A percentile compares a stretch with the other conserved stretches of the same genome.
These are phyloP conservation scores for Andrena bucephala DNA, from an alignment of 2,888 invertebrate species.

Conservation along the genomic window DNA sequence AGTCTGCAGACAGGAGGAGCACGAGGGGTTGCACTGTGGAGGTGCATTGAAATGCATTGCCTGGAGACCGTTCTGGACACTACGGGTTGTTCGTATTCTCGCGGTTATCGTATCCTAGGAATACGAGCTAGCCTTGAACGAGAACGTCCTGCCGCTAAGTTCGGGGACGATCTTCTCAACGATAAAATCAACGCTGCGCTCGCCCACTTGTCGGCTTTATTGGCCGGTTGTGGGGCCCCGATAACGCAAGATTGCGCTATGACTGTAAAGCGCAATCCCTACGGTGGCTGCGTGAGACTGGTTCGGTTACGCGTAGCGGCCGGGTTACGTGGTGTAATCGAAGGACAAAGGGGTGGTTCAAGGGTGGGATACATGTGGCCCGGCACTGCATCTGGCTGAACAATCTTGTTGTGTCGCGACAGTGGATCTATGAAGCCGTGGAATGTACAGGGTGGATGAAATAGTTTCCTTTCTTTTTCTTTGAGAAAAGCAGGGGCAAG, in stretches of 20 bases:
- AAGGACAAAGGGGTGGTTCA: constrained; percentile 7
- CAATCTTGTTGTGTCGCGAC: neutral
- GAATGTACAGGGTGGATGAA: too few species aligned
- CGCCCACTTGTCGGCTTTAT: constrained; percentile 71
- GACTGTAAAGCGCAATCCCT: constrained; percentile 69
- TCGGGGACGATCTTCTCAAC: constrained; percentile 19
- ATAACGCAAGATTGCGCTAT: constrained; percentile 75
- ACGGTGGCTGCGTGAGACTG: constrained; percentile 30
- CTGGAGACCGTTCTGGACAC: constrained; percentile 45
- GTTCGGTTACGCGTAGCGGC: constrained; percentile 25
- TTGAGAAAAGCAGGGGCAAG: too few species aligned
- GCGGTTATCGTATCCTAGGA: constrained; percentile 43
- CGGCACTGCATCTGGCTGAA: neutral
- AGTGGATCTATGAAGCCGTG: neutral
- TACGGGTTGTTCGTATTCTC: constrained; percentile 34
- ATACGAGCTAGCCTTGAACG: constrained; percentile 62
- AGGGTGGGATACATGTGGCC: neutral
- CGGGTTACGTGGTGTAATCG: constrained; percentile 26
- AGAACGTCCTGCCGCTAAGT: constrained; percentile 36
- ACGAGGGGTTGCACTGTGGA: constrained; percentile 5
- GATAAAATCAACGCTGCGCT: constrained; percentile 72
- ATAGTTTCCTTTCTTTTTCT: too few species aligned
- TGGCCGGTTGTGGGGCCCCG: constrained; percentile 68
- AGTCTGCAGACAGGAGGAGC: constrained; percentile 32
- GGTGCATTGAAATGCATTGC: constrained; percentile 74